Base-by-base conservation (phyloP, 1,140 invertebrate genomes). In the Trypoxylus dichotomus region DNA sequence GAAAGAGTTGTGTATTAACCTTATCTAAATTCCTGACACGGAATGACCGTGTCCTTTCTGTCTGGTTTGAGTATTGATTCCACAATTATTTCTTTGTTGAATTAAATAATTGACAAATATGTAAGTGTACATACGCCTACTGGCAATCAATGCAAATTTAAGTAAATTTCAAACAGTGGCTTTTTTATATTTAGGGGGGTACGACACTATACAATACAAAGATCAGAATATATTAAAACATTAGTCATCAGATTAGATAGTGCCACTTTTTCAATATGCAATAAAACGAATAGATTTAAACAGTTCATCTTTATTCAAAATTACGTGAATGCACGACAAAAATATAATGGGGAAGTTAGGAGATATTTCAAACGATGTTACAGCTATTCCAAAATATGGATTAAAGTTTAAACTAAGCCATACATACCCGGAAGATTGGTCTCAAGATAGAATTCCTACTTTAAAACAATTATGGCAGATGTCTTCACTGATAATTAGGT, bases 331-430 rank as follows among this genome's bases (percentile, higher is more conserved):
- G 27, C 21, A 19, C 8, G 58, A 21, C 1, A 60, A n/a, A 60
- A 21, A 6, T 1, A 21, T 24, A 27, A 68, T 68, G 60, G 27
- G 8, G 1, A 24, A 27, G 10, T 24, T 3, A 25, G 13, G 13
- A 27, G 19, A 27, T 68, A 10, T 29, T 6, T 68, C 60, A 25
- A n/a, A 32, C 21, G 68, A 73, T 21, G 76, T 77, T 24, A 82
- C 58, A 32, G 72, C 47, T 41, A 74, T 84, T 79, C 89, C 92
- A 42, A 88, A 91, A 81, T 91, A 90, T 83, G 92, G 93, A 13
- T 88, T 94, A 81, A 93, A 93, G 85, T 87, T 95, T 74, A 89
- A 89, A 80, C 87, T 96, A 79, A 89, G 94, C 86, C 92, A 96
- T 88, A 88, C 90, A 79, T 95, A 91, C 88, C 90, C 92, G 13